Conservation (phyloP, 1,140 invertebrate genomes). For the Araneus ventricosus region DNA sequence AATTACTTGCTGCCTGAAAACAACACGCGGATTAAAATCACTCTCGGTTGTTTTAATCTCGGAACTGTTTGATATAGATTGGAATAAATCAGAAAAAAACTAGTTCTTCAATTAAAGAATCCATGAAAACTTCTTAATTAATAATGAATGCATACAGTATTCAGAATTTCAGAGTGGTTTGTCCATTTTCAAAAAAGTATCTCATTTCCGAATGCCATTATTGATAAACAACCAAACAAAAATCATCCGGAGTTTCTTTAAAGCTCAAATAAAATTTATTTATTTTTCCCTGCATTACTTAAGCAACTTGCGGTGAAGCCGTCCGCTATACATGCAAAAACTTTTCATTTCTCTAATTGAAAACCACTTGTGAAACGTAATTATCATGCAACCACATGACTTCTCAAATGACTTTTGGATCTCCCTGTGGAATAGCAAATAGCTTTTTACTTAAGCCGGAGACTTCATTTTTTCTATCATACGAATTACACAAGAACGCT, state of each 20-base stretch:
- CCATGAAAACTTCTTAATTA: slow-evolving; percentile 1
- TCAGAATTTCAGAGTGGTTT: not conserved
- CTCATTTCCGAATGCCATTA: not conserved
- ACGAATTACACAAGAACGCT: not conserved
- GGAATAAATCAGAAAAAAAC: not conserved
- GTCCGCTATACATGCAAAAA: not conserved
- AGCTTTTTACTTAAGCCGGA: slow-evolving; percentile 53
- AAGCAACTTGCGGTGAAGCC: not conserved
- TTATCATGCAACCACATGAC: slow-evolving; percentile 58
- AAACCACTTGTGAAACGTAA: slow-evolving; percentile 51
- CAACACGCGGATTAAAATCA: no score
- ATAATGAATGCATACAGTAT: not conserved
- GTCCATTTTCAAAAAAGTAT: not conserved
- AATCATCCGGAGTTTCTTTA: not conserved
- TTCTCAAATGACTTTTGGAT: slow-evolving; percentile 46
- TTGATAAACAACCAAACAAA: not conserved
- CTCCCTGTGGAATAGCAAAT: slow-evolving; percentile 45
- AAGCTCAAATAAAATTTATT: not conserved
- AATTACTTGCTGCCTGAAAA: no score
- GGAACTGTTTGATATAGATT: no score
- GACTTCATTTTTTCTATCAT: not conserved
- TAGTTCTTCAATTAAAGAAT: not conserved
- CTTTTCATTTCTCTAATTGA: slow-evolving; percentile 46
- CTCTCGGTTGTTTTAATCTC: no score
- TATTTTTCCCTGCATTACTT: not conserved